A percentile compares a stretch with the other conserved stretches of the same genome.
Conservation (phyloP, 2,888 invertebrate genomes). For the Cantharis rustica region DNA sequence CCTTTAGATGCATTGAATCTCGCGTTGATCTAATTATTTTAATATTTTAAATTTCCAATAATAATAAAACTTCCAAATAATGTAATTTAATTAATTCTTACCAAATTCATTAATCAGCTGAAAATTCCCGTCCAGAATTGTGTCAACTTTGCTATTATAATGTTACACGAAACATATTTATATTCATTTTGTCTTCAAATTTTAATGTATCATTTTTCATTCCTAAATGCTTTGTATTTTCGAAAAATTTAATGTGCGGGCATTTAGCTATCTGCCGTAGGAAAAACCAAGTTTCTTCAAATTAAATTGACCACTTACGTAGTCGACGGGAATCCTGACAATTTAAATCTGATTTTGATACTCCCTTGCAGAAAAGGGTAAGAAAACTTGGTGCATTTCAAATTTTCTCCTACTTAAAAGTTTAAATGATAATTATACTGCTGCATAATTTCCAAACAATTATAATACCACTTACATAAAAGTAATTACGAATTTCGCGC, state of each 20-base stretch:
- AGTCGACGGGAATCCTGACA: neutral
- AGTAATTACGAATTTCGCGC: neutral
- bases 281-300: neutral
- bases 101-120: neutral
- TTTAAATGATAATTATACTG: neutral
- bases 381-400: neutral
- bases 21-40: neutral
- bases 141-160: neutral
- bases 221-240: neutral
- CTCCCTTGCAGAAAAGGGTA: neutral
- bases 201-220: neutral
- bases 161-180: neutral
- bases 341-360: neutral
- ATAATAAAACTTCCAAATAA: neutral
- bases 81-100: neutral
- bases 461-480: neutral
- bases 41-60: neutral
- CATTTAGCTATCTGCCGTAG: too few species aligned
- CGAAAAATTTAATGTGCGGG: neutral
- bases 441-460: neutral
- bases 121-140: neutral
- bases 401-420: neutral
- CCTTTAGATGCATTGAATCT: neutral
- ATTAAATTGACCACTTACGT: neutral
- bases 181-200: neutral